phyloP scores from a whole-genome alignment of 2,797 vertebrate species.

The Gymnocypris eckloni region DNA sequence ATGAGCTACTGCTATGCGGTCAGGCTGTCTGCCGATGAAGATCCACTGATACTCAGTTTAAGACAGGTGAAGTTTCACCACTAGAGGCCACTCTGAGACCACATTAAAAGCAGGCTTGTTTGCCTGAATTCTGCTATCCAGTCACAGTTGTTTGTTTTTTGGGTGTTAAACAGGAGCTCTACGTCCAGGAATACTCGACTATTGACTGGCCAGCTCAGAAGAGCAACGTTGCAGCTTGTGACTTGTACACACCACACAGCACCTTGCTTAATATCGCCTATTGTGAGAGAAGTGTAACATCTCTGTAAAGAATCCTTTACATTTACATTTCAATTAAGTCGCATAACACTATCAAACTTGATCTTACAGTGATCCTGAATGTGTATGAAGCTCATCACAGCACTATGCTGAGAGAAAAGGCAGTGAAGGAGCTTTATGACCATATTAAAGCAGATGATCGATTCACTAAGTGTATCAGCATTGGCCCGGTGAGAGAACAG shows the following conservation, averaged over 20 bases:
- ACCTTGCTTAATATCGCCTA: conserved; percentile 79
- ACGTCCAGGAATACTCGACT: conserved; percentile 85
- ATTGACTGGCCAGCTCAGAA: conserved; percentile 93
- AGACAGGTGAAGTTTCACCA: conserved; percentile 83
- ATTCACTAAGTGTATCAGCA: conserved; percentile 94
- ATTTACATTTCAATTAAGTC: background rate
- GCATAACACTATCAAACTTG: background rate
- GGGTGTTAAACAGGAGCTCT: conserved; percentile 85
- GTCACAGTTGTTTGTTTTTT: background rate
- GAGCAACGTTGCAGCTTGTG: conserved; percentile 86
- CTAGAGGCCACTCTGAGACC: conserved; percentile 46
- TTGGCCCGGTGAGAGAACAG: conserved; percentile 84
- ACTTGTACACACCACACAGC: conserved; percentile 92
- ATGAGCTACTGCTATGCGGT: conserved; percentile 96
- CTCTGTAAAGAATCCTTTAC: background rate
- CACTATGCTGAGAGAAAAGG: conserved; percentile 76
- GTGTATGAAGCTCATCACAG: conserved; percentile 90
- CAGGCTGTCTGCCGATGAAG: conserved; percentile 83
- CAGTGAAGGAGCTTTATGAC: conserved; percentile 83
- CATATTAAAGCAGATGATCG: conserved; percentile 91
- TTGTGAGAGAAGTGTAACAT: conserved; percentile 67
- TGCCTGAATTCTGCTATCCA: background rate
- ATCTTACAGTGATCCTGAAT: conserved; percentile 79
- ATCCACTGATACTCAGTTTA: conserved; percentile 86
- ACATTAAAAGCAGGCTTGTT: background rate